These are phyloP conservation scores for Drosophila atroscutellata DNA, from an alignment of 2,888 invertebrate genomes.

Conservation along the genomic window DNA sequence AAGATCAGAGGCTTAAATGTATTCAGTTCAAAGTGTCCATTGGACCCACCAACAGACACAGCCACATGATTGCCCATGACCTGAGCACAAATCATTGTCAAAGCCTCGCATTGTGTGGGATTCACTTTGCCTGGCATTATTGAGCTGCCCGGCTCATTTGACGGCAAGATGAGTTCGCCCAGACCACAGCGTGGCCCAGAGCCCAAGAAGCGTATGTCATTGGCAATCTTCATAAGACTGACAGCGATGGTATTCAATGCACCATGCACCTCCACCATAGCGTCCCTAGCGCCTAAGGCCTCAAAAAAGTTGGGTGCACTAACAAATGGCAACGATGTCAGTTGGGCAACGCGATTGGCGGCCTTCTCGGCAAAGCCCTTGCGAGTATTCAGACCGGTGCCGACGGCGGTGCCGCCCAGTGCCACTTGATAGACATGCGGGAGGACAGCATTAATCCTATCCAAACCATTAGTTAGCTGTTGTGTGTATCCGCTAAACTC, in stretches of 20 bases:
- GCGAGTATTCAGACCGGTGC: constrained; percentile 97
- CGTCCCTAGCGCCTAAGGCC: constrained; percentile 96
- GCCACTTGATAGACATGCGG: constrained; percentile 95
- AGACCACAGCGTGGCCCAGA: constrained; percentile 98
- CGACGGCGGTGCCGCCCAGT: constrained; percentile 98
- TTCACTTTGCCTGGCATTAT: constrained; percentile 99
- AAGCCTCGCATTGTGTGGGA: constrained; percentile 98
- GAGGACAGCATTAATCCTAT: constrained; percentile 92
- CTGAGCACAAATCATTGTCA: constrained; percentile 98
- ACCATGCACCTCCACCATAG: constrained; percentile 97
- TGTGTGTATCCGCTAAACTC: constrained; percentile 97
- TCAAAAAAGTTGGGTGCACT: constrained; percentile 99
- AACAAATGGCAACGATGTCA: constrained; percentile 95
- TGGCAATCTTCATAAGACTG: constrained; percentile 98
- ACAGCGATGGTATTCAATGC: constrained; percentile 95
- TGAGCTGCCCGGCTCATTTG: constrained; percentile 99
- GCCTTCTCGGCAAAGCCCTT: constrained; percentile 97
- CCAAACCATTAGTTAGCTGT: constrained; percentile 93
- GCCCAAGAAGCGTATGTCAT: constrained; percentile 95
- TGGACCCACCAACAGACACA: constrained; percentile 94
- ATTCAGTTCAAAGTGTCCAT: constrained; percentile 99
- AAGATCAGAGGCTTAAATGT: constrained; percentile 99
- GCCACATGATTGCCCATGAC: constrained; percentile 99
- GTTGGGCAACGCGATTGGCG: constrained; percentile 90
- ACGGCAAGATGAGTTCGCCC: constrained; percentile 95